phyloP scores from a whole-genome alignment of 2,888 invertebrate genomes.

The Tetropium fuscum region DNA sequence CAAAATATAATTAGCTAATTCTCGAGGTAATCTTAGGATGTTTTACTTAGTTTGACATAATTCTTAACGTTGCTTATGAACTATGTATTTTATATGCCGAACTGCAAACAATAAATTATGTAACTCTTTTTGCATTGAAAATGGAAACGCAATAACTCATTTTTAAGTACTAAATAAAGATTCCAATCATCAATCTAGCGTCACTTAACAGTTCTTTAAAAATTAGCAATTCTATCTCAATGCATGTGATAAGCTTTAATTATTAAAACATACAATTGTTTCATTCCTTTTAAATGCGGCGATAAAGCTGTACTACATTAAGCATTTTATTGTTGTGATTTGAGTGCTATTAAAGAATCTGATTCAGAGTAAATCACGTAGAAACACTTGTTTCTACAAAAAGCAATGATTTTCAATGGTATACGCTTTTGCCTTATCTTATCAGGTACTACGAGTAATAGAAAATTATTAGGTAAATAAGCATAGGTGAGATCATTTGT shows the following conservation, averaged over 20 bases:
- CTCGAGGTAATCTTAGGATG: too few relatives aligned
- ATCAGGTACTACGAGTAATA: constrained; percentile 18
- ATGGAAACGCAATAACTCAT: too few relatives aligned
- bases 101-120: too few relatives aligned
- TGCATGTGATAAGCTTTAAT: constrained; percentile 15
- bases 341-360: constrained; percentile 22
- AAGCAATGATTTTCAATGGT: constrained; percentile 23
- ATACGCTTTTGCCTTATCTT: constrained; percentile 8
- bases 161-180: neutral
- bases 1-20: too few relatives aligned
- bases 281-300: constrained; percentile 15
- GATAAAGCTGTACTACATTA: constrained; percentile 12
- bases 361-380: constrained; percentile 25
- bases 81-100: too few relatives aligned
- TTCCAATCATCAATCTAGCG: neutral
- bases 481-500: constrained; percentile 14
- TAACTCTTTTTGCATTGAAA: too few relatives aligned
- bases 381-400: constrained; percentile 16
- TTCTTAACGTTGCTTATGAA: too few relatives aligned
- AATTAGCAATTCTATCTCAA: constrained; percentile 6
- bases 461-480: constrained; percentile 30
- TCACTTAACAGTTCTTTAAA: neutral
- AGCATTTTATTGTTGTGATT: constrained; percentile 24
- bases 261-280: constrained; percentile 27
- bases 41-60: too few relatives aligned